A percentile compares a stretch with the other conserved stretches of the same genome.
phyloP scores from a whole-genome alignment of 2,888 invertebrate genomes.

The Polia nebulosa region DNA sequence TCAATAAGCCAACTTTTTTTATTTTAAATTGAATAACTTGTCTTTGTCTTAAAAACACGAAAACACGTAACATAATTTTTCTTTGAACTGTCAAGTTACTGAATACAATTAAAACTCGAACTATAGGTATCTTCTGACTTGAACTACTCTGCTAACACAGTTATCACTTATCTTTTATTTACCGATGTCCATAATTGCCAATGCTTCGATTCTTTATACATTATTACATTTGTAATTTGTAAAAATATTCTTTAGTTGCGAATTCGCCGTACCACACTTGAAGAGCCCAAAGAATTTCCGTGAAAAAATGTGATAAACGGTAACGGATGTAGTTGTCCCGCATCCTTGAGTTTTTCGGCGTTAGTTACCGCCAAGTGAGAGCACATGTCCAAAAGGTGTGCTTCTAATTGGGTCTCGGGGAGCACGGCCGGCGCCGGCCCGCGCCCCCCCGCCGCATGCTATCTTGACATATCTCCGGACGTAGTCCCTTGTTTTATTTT shows the following conservation, averaged over 20 bases:
- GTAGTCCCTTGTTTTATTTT: constrained; percentile 90
- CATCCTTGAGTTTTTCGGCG: constrained; percentile 83
- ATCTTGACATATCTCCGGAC: constrained; percentile 91
- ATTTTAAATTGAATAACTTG: too few species aligned
- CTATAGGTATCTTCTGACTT: too few species aligned
- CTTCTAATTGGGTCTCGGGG: constrained; percentile 89
- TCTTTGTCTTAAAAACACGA: too few species aligned
- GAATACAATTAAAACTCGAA: too few species aligned
- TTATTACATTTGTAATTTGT: too few species aligned
- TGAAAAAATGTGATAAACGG: constrained; percentile 83
- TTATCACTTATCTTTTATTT: background rate
- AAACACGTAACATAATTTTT: too few species aligned
- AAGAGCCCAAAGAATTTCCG: constrained; percentile 47
- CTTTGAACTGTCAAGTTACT: too few species aligned
- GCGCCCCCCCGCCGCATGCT: constrained; percentile 86
- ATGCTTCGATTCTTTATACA: background rate
- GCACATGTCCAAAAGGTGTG: constrained; percentile 91
- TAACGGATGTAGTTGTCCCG: constrained; percentile 84
- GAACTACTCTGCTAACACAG: background rate
- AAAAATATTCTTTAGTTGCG: background rate
- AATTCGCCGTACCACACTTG: constrained; percentile 33
- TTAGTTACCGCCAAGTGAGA: constrained; percentile 86
- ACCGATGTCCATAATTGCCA: background rate
- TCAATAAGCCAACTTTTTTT: too few species aligned
- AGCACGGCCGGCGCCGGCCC: constrained; percentile 82